Conservation (phyloP, 1,140 invertebrate genomes). For the Papilio polytes region DNA sequence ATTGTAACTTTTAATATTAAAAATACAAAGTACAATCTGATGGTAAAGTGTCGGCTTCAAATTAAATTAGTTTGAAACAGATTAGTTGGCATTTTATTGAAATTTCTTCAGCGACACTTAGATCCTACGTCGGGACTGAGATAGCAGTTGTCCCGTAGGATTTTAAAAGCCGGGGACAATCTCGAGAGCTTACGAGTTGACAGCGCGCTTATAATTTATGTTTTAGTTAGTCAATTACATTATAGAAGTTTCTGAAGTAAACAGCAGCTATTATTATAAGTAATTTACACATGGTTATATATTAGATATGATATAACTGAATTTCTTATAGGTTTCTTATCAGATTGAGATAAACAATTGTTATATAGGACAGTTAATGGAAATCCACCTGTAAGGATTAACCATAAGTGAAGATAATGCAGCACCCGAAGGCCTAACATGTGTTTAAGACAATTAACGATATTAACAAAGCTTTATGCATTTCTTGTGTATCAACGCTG, state of each 20-base stretch:
- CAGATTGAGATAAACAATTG: no score
- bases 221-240: slow-evolving; percentile 5
- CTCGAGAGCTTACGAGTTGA: slow-evolving; percentile 26
- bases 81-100: slow-evolving; percentile 34
- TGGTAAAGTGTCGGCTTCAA: slow-evolving; percentile 30
- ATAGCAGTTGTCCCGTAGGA: slow-evolving; percentile 38
- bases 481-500: no score
- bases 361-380: no score
- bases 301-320: no score
- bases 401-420: no score
- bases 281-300: not conserved
- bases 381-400: no score
- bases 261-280: not conserved
- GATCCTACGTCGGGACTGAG: slow-evolving; percentile 26
- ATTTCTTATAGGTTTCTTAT: no score
- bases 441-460: no score
- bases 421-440: no score
- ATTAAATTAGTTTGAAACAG: slow-evolving; percentile 39
- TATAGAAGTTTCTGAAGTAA: not conserved
- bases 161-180: slow-evolving; percentile 32
- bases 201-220: slow-evolving; percentile 27
- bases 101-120: slow-evolving; percentile 39
- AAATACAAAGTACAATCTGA: slow-evolving; percentile 23
- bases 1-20: not conserved
- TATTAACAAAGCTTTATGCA: no score